Percentiles rank a stretch among this genome's conserved stretches.
These are phyloP conservation scores for Lamprotornis superbus DNA, from an alignment of 2,113 vertebrate species.

Conservation along the genomic window DNA sequence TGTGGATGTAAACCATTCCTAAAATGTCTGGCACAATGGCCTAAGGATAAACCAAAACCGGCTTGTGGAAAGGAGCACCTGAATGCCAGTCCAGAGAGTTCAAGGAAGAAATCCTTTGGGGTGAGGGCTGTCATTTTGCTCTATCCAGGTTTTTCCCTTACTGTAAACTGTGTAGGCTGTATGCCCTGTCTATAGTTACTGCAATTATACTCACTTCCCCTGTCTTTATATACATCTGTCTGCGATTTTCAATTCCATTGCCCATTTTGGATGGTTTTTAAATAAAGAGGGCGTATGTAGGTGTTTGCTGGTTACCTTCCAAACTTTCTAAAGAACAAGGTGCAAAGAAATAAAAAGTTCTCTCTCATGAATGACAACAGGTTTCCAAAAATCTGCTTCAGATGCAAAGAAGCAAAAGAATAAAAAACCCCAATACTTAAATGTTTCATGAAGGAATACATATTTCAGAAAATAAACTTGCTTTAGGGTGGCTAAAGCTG, in stretches of 20 bases:
- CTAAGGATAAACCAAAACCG: background rate
- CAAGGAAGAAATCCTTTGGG: background rate
- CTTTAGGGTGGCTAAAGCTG: background rate
- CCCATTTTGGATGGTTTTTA: background rate
- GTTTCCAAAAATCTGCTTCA: background rate
- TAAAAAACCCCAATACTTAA: background rate
- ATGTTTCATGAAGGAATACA: background rate
- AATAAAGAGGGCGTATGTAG: background rate
- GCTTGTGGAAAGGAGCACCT: background rate
- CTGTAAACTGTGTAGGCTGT: background rate
- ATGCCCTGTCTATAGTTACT: background rate
- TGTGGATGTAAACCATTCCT: background rate
- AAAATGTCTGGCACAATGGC: background rate
- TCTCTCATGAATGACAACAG: background rate
- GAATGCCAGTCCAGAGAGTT: background rate
- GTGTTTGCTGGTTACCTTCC: background rate
- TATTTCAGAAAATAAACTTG: background rate
- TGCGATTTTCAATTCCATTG: background rate
- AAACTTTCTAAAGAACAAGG: background rate
- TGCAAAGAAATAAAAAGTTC: background rate
- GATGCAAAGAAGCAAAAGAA: background rate
- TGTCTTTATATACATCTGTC: background rate
- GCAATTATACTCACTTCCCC: background rate
- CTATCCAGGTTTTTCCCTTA: background rate
- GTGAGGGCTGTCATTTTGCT: background rate